These are phyloP conservation scores for Cryptoblepharus egeriae DNA, from an alignment of 2,797 vertebrate genomes.

Conservation along the genomic window DNA sequence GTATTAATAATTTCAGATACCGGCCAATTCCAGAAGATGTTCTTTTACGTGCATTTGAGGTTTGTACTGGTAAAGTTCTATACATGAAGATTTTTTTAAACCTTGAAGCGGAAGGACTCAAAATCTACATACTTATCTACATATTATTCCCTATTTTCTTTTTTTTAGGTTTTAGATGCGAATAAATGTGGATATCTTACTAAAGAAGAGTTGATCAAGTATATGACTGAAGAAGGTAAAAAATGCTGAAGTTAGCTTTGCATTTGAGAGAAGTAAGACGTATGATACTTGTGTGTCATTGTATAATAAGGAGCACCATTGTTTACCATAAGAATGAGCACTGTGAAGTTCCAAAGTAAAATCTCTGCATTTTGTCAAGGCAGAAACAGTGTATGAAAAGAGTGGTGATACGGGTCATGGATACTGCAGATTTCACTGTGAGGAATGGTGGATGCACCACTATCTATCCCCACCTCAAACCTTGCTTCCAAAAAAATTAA, in stretches of 20 bases:
- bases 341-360: not conserved
- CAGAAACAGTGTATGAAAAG: not conserved
- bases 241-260: constrained; percentile 22
- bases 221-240: constrained; percentile 91
- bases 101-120: constrained; percentile 36
- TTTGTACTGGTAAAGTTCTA: constrained; percentile 55
- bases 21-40: constrained; percentile 78
- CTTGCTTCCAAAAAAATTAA: not conserved
- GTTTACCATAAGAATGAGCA: not conserved
- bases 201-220: constrained; percentile 84
- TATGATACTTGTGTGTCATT: constrained; percentile 20
- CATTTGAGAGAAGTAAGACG: constrained; percentile 34
- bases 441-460: not conserved
- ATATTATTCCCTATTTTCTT: not conserved
- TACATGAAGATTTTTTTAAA: constrained; percentile 34
- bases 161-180: constrained; percentile 86
- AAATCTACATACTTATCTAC: constrained; percentile 32
- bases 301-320: constrained; percentile 1
- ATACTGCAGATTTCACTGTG: not conserved
- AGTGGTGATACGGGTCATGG: not conserved
- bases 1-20: constrained; percentile 72
- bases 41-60: constrained; percentile 82
- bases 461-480: not conserved
- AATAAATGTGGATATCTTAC: constrained; percentile 86
- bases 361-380: too few species aligned